phyloP scores from a whole-genome alignment of 2,113 vertebrate species.

The Pseudopodoces humilis region DNA sequence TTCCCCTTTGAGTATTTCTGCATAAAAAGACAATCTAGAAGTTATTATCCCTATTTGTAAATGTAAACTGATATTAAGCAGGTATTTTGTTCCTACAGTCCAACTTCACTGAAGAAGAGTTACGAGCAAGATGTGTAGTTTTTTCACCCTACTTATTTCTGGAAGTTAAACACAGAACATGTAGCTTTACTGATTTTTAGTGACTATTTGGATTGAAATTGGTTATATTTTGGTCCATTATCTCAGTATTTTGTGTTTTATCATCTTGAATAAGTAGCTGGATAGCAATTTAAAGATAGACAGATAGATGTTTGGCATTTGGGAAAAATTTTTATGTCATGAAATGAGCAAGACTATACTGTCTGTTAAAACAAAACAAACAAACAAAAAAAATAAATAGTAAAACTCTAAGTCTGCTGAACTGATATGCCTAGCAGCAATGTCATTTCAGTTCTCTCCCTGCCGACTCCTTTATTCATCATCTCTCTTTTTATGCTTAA shows the following conservation, averaged over 20 bases:
- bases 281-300: not conserved
- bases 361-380: not conserved
- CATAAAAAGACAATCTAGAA: not conserved
- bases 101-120: not conserved
- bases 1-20: not conserved
- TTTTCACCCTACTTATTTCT: not conserved
- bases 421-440: not conserved
- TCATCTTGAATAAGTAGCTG: not conserved
- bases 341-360: not conserved
- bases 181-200: not conserved
- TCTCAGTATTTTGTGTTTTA: not conserved
- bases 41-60: not conserved
- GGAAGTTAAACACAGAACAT: not conserved
- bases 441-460: not conserved
- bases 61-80: not conserved
- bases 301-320: not conserved
- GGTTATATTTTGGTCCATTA: not conserved
- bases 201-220: not conserved
- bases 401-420: not conserved
- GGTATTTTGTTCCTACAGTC: not conserved
- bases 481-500: not conserved
- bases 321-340: not conserved
- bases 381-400: not conserved
- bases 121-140: not conserved
- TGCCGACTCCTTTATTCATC: not conserved